Evolutionary conservation across 23 tunicate genomes (phyloP).

Genomic region (Trididemnum miniatum): DNA sequence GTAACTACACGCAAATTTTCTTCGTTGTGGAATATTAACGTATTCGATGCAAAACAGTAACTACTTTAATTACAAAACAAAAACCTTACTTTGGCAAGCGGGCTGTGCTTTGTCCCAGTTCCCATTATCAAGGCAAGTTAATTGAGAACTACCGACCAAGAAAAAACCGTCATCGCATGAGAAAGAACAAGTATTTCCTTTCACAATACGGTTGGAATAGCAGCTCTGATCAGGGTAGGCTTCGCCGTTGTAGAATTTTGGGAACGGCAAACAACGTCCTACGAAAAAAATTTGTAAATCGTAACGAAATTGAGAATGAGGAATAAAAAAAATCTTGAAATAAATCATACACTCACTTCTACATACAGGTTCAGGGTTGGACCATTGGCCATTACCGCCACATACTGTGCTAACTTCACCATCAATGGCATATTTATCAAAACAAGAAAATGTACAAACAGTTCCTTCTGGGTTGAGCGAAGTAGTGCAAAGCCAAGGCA

Average conservation of each 20-base stretch:
- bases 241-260: slow-evolving; percentile 53
- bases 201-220: slow-evolving; percentile 43
- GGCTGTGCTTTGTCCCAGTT: slow-evolving; percentile 57
- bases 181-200: slow-evolving; percentile 49
- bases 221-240: slow-evolving; percentile 48
- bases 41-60: no score
- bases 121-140: slow-evolving; percentile 46
- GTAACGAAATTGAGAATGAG: no score
- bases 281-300: slow-evolving; percentile 4
- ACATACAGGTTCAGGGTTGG: slow-evolving; percentile 44
- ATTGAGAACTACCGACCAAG: slow-evolving; percentile 27
- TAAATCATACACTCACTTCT: no score
- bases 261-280: slow-evolving; percentile 68
- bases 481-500: slow-evolving; percentile 52
- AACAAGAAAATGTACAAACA: slow-evolving; percentile 56
- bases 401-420: slow-evolving; percentile 46
- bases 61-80: no score
- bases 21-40: no score
- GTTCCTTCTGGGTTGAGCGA: slow-evolving; percentile 58
- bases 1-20: no score
- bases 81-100: slow-evolving; percentile 51
- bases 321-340: no score
- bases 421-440: slow-evolving; percentile 53
- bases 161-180: slow-evolving; percentile 46
- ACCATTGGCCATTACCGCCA: slow-evolving; percentile 54